Evolutionary conservation across 2,797 vertebrate genomes (phyloP).

Genomic region (Cuculus canorus): DNA sequence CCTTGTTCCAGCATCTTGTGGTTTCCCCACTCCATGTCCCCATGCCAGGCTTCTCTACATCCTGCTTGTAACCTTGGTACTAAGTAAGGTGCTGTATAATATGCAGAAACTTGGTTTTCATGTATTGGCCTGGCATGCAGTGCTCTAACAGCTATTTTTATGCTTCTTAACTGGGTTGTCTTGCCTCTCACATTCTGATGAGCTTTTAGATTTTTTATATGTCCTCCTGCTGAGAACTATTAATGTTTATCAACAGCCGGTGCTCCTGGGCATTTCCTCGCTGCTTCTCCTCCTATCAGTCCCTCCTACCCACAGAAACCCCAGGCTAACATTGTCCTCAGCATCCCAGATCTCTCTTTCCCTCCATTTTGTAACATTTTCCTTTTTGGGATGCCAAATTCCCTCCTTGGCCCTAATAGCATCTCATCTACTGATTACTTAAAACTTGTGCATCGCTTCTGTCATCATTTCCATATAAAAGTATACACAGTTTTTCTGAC

Average conservation of each 20-base stretch:
- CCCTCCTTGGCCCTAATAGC: neutral
- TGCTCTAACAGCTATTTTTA: neutral
- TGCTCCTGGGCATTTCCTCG: neutral
- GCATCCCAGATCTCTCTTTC: neutral
- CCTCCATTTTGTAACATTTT: neutral
- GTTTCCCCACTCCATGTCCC: neutral
- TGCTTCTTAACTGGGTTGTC: neutral
- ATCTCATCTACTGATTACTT: neutral
- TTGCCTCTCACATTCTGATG: neutral
- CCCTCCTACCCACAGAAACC: neutral
- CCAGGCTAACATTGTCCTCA: neutral
- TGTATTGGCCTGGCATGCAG: neutral
- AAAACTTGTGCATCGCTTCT: neutral
- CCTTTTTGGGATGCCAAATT: neutral
- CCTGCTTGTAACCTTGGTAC: neutral
- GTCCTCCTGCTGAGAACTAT: neutral
- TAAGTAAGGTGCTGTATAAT: neutral
- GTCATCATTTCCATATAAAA: slow-evolving; percentile 28
- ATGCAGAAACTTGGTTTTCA: neutral
- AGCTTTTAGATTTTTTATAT: neutral
- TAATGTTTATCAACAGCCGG: neutral
- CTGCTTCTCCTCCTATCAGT: neutral
- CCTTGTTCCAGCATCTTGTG: neutral
- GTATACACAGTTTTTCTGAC: neutral
- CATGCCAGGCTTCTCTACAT: neutral